Percentiles rank a stretch among this genome's conserved stretches.
Conservation (phyloP, 2,888 invertebrate genomes). For the Pegoplata infirma region DNA sequence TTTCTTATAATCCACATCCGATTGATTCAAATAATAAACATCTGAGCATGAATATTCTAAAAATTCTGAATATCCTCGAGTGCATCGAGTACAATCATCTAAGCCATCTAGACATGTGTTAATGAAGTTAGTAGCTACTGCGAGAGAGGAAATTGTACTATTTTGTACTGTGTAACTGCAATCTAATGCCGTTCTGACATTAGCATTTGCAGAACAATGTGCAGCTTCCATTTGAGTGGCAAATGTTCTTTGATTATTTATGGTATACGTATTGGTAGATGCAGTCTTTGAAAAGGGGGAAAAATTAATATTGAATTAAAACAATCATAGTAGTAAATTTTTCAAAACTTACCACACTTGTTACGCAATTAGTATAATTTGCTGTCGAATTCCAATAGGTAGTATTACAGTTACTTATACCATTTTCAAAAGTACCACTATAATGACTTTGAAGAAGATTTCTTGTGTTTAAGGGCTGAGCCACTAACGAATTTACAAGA, state of each 20-base stretch:
- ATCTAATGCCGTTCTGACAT: conserved; percentile 28
- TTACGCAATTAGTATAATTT: conserved; percentile 59
- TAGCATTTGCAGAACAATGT: neutral
- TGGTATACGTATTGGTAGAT: neutral
- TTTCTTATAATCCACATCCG: conserved; percentile 21
- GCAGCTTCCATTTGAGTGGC: conserved; percentile 19
- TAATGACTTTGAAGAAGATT: conserved; percentile 51
- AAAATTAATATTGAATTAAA: neutral
- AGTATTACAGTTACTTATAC: conserved; percentile 36
- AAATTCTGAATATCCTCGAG: neutral
- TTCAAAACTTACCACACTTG: conserved; percentile 52
- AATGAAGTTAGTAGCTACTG: conserved; percentile 25
- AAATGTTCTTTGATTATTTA: conserved; percentile 11
- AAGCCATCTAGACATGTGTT: conserved; percentile 22
- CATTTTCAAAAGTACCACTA: conserved; percentile 19
- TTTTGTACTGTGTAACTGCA: conserved; percentile 39
- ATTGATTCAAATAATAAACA: conserved; percentile 24
- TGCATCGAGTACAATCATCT: conserved; percentile 18
- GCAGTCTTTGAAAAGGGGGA: neutral
- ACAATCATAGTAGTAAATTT: neutral
- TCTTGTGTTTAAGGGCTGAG: neutral
- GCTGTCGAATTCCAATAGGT: neutral
- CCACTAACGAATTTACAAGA: conserved; percentile 2
- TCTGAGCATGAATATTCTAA: conserved; percentile 27
- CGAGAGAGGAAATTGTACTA: neutral